phyloP scores from a whole-genome alignment of 1,140 invertebrate genomes.

The Himalopsyche phryganea region DNA sequence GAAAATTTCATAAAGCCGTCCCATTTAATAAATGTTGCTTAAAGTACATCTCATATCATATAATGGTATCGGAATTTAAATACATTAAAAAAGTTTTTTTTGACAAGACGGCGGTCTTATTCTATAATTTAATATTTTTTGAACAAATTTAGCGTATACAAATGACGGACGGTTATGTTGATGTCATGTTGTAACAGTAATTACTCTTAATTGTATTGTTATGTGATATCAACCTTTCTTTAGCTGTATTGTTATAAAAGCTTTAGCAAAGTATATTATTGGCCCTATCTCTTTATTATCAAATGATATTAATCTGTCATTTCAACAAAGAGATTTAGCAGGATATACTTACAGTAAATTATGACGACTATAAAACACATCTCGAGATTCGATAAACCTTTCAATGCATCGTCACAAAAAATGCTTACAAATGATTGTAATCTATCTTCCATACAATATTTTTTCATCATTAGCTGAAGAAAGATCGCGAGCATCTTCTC shows the following conservation, averaged over 20 bases:
- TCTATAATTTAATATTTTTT: no score
- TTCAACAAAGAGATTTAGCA: constrained; percentile 19
- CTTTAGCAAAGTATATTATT: constrained; percentile 15
- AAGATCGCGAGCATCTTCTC: not conserved
- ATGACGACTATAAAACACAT: constrained; percentile 30
- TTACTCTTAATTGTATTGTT: no score
- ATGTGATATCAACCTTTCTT: not conserved
- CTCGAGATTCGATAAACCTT: constrained; percentile 32
- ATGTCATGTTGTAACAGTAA: no score
- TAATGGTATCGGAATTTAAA: no score
- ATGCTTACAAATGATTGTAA: constrained; percentile 12
- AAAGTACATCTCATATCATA: no score
- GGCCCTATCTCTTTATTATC: constrained; percentile 25
- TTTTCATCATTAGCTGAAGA: not conserved
- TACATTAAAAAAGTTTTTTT: no score
- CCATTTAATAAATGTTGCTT: no score
- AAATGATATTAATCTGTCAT: constrained; percentile 26
- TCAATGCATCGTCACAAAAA: constrained; percentile 21
- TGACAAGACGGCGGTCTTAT: no score
- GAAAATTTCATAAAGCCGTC: no score
- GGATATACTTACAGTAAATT: constrained; percentile 14
- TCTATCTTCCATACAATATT: constrained; percentile 3
- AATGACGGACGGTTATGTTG: no score
- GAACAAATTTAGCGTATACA: no score
- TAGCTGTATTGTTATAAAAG: not conserved